Evolutionary conservation across 1,140 invertebrate genomes (phyloP).

Genomic region (Drosophila nikananu): DNA sequence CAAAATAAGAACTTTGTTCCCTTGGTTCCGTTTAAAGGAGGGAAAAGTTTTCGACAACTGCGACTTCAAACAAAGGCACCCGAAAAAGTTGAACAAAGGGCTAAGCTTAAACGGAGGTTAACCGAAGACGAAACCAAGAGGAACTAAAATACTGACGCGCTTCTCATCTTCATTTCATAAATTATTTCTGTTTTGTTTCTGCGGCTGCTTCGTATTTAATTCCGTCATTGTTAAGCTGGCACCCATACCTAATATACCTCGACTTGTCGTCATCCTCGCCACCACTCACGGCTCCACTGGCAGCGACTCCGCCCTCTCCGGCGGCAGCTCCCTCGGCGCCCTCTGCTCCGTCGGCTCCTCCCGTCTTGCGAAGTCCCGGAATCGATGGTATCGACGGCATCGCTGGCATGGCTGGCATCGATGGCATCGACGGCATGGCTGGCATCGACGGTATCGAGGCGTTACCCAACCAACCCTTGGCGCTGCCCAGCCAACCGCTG

Average conservation of each 20-base stretch:
- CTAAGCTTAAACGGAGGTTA: constrained; percentile 38
- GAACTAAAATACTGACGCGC: constrained; percentile 60
- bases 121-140: constrained; percentile 25
- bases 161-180: constrained; percentile 42
- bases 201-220: constrained; percentile 74
- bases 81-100: constrained; percentile 43
- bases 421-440: constrained; percentile 82
- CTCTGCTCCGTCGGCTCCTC: constrained; percentile 80
- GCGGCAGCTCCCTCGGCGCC: constrained; percentile 84
- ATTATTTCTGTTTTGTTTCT: constrained; percentile 23
- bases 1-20: constrained; percentile 35
- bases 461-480: constrained; percentile 91
- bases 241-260: constrained; percentile 90
- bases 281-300: constrained; percentile 87
- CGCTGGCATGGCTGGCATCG: constrained; percentile 85
- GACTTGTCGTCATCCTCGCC: constrained; percentile 94
- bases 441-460: constrained; percentile 83
- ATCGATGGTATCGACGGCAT: constrained; percentile 86
- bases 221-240: constrained; percentile 84
- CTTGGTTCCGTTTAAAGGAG: neutral
- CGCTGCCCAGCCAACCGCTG: constrained; percentile 92
- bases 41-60: constrained; percentile 19
- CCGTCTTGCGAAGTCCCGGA: constrained; percentile 89
- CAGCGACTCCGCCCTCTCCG: constrained; percentile 85
- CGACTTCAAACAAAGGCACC: constrained; percentile 41